Evolutionary conservation across 53 echinoderm and acorn worm genomes (phyloP).

Genomic region (Holothuria scabra): DNA sequence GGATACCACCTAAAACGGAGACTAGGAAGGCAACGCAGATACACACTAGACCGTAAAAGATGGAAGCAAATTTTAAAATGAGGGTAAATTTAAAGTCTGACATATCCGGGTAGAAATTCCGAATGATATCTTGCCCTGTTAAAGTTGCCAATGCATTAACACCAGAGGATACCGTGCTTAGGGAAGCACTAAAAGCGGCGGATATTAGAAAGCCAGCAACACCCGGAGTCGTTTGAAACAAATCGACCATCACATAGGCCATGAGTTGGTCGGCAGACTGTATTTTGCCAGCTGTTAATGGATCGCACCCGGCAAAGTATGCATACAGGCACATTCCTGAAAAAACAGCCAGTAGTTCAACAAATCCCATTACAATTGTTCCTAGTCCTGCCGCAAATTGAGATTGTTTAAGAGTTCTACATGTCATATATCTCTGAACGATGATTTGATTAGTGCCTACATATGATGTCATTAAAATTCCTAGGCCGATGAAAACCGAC

Average conservation of each 20-base stretch:
- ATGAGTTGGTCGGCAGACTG: slow-evolving; percentile 23
- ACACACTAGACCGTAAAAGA: not conserved
- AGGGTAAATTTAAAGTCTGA: slow-evolving; percentile 1
- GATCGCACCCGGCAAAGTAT: slow-evolving; percentile 44
- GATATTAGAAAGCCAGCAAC: slow-evolving; percentile 20
- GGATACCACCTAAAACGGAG: not conserved
- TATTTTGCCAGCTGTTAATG: slow-evolving; percentile 16
- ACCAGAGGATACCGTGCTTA: slow-evolving; percentile 40
- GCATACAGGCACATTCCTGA: slow-evolving; percentile 39
- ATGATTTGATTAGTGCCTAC: slow-evolving; percentile 42
- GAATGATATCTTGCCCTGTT: slow-evolving; percentile 25
- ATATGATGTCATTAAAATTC: slow-evolving; percentile 7
- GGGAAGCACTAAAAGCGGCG: slow-evolving; percentile 26
- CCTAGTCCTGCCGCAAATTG: slow-evolving; percentile 19
- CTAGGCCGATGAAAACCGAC: slow-evolving; percentile 31
- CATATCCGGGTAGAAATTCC: slow-evolving; percentile 14
- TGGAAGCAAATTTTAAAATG: slow-evolving; percentile 18
- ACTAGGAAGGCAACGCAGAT: slow-evolving; percentile 24
- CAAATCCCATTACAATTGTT: slow-evolving; percentile 1
- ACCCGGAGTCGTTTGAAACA: slow-evolving; percentile 19
- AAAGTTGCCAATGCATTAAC: slow-evolving; percentile 33
- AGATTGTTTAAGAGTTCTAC: slow-evolving; percentile 14
- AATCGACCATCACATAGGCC: slow-evolving; percentile 31
- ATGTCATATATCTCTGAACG: slow-evolving; percentile 47
- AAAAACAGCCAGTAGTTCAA: slow-evolving; percentile 17